These are phyloP conservation scores for Saccostrea cuccullata DNA, from an alignment of 1,140 invertebrate species.

Conservation along the genomic window DNA sequence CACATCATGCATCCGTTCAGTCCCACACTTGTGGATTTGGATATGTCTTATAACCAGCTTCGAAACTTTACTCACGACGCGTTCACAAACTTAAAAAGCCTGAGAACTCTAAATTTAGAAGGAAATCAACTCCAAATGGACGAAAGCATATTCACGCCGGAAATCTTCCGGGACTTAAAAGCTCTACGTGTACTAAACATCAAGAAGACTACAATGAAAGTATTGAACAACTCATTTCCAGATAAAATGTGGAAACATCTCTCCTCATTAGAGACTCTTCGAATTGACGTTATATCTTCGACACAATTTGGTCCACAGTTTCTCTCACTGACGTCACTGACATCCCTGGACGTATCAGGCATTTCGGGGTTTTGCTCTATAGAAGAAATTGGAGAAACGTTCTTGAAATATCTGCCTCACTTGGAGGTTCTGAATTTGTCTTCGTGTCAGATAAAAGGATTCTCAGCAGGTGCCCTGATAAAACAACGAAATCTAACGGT, in stretches of 20 bases:
- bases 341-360: conserved; percentile 20
- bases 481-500: not conserved
- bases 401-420: not conserved
- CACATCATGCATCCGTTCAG: not conserved
- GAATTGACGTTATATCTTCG: not conserved
- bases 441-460: conserved; percentile 16
- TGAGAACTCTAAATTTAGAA: not conserved
- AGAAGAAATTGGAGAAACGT: not conserved
- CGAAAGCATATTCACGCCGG: not conserved
- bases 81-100: not conserved
- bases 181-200: not conserved
- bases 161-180: not conserved
- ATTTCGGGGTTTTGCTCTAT: not conserved
- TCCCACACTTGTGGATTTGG: not conserved
- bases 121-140: not conserved
- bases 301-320: conserved; percentile 19
- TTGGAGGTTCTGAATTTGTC: conserved; percentile 37
- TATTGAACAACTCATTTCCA: not conserved
- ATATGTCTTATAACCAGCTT: not conserved
- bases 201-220: not conserved
- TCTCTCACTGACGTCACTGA: not conserved
- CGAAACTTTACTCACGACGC: not conserved
- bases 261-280: not conserved
- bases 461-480: conserved; percentile 28
- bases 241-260: not conserved